phyloP scores from a whole-genome alignment of 2,888 invertebrate genomes.

The Thymelicus lineola region DNA sequence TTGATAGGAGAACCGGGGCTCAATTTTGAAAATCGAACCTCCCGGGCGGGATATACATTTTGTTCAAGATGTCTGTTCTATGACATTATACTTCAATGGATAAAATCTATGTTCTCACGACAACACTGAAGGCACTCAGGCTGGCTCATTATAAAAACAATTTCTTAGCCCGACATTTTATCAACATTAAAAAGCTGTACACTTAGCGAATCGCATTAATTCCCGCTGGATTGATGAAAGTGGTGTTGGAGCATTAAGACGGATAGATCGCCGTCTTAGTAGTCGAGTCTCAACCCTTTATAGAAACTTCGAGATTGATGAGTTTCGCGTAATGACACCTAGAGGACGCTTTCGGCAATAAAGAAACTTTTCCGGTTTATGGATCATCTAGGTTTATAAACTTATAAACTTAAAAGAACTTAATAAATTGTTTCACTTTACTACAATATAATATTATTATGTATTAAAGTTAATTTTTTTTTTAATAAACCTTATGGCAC shows the following conservation, averaged over 20 bases:
- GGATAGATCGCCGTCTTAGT: slow-evolving; percentile 50
- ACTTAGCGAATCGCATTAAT: slow-evolving; percentile 34
- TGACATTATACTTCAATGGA: too few relatives aligned
- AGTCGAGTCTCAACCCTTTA: slow-evolving; percentile 30
- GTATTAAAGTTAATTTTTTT: too few relatives aligned
- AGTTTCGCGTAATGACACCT: slow-evolving; percentile 59
- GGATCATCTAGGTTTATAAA: slow-evolving; percentile 32
- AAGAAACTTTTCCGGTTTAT: slow-evolving; percentile 60
- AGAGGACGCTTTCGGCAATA: slow-evolving; percentile 48
- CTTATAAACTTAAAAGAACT: slow-evolving; percentile 14
- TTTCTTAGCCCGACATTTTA: neutral
- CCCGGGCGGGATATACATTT: too few relatives aligned
- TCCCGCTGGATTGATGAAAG: slow-evolving; percentile 56
- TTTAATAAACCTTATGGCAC: too few relatives aligned
- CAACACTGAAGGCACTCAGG: neutral
- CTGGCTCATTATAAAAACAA: slow-evolving; percentile 1
- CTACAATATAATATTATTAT: too few relatives aligned
- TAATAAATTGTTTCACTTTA: neutral
- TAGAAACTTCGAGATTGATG: slow-evolving; percentile 64
- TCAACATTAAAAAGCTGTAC: slow-evolving; percentile 14
- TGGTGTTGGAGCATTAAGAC: slow-evolving; percentile 59
- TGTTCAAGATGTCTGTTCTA: too few relatives aligned
- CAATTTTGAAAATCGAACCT: too few relatives aligned
- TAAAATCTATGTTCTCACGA: neutral
- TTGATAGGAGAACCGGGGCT: too few relatives aligned